Conservation (phyloP, 2,888 invertebrate genomes). For the Nycteola revayana region DNA sequence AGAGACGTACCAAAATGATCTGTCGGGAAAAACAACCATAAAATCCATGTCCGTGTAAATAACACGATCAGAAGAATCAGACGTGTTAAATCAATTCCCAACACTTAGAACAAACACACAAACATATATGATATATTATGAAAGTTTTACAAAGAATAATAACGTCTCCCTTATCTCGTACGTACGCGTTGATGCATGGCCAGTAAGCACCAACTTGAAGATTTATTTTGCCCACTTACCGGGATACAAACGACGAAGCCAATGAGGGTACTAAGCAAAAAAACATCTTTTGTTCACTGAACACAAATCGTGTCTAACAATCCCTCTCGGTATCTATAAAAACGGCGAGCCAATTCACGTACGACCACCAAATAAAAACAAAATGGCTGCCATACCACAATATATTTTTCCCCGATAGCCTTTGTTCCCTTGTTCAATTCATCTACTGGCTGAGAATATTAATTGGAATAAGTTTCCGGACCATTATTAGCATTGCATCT, state of each 20-base stretch:
- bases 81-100: too few relatives aligned
- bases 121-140: background rate
- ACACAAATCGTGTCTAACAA: slow-evolving; percentile 49
- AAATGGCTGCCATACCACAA: slow-evolving; percentile 44
- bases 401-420: slow-evolving; percentile 43
- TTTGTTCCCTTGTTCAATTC: slow-evolving; percentile 49
- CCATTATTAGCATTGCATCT: too few relatives aligned
- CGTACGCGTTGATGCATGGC: slow-evolving; percentile 21
- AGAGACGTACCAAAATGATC: too few relatives aligned
- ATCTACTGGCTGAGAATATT: slow-evolving; percentile 37
- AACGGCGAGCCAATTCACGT: slow-evolving; percentile 34
- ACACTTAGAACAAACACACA: background rate
- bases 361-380: slow-evolving; percentile 39
- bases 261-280: slow-evolving; percentile 36
- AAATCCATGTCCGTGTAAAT: too few relatives aligned
- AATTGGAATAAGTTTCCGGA: slow-evolving; percentile 40
- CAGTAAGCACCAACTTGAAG: slow-evolving; percentile 21
- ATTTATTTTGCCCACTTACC: slow-evolving; percentile 12
- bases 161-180: slow-evolving; percentile 2
- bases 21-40: too few relatives aligned
- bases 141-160: background rate
- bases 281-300: slow-evolving; percentile 34
- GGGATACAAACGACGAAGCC: slow-evolving; percentile 16
- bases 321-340: slow-evolving; percentile 40
- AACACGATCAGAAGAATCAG: too few relatives aligned